These are phyloP conservation scores for Plectus sambesii DNA, from an alignment of 1,140 invertebrate genomes.

Conservation along the genomic window DNA sequence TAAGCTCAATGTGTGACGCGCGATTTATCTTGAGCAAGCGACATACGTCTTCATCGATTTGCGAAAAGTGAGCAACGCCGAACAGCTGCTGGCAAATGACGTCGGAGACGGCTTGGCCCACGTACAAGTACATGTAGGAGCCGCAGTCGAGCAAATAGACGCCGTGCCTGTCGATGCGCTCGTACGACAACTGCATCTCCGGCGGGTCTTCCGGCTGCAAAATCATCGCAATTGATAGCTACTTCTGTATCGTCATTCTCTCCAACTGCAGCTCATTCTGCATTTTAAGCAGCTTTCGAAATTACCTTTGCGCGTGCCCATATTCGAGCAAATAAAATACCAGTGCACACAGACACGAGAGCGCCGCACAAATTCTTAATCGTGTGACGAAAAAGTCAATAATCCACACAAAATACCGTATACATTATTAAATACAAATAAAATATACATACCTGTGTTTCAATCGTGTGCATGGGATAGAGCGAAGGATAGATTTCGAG, in stretches of 20 bases:
- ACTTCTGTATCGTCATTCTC: too few species aligned
- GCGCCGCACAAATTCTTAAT: too few species aligned
- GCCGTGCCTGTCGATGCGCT: constrained; percentile 68
- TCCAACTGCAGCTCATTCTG: constrained; percentile 43
- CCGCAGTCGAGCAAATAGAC: constrained; percentile 82
- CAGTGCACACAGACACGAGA: constrained; percentile 5
- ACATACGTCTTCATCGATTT: constrained; percentile 59
- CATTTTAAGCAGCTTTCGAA: too few species aligned
- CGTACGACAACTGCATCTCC: constrained; percentile 56
- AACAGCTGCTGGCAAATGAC: constrained; percentile 64
- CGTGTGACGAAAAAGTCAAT: constrained; percentile 14
- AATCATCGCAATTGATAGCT: constrained; percentile 27
- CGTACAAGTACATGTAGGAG: constrained; percentile 68
- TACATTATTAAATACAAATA: constrained; percentile 9
- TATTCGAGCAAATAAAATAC: neutral
- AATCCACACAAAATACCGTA: neutral
- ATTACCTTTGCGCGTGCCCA: constrained; percentile 7
- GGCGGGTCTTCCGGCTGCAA: constrained; percentile 46
- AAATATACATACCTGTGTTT: constrained; percentile 53
- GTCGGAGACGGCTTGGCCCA: constrained; percentile 66
- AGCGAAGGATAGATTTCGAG: constrained; percentile 81
- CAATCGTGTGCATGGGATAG: constrained; percentile 67
- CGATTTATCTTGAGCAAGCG: too few species aligned
- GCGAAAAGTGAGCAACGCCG: constrained; percentile 56
- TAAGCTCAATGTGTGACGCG: too few species aligned